Base-by-base conservation (phyloP, 2,113 vertebrate species). In the Ivindomyrus marchei region DNA sequence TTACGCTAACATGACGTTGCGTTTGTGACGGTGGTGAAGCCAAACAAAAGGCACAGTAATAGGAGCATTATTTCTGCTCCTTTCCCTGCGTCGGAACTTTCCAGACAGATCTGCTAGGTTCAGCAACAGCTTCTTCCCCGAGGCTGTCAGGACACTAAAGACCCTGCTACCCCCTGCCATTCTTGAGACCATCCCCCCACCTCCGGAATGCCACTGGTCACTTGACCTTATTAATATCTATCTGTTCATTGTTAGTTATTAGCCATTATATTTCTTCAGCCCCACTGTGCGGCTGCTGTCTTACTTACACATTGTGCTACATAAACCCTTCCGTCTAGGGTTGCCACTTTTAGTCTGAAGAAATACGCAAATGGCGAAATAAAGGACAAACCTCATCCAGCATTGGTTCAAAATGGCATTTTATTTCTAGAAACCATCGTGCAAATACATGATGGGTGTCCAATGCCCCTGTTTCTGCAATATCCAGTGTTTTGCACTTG, bases 1-100 rank as follows among this genome's bases (percentile, higher is more conserved):
- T 56, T 87, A 39, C 4, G 50, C 24, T 53, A 53, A 17, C n/a
- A 87, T 15, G 70, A 62, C 66, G 31, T 36, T 15, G 10, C 27
- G 6, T 52, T 50, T 87, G 50, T 87, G 19, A 66, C 24, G 10
- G 50, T 27, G 47, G 49, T 74, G 47, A 5, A 36, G 45, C 2
- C 45, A 21, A 83, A 83, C 39, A 83, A 83, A 46, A 80, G 42
- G 77, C 17, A 19, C 27, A 49, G 87, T 58, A 89, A 91, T 84
- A 13, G 62, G 27, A 13, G 3, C 27, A 10, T 70, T 13, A 70
- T 31, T 70, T 27, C n/a, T 27, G n/a, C n/a, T 66, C 24, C 58
- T 0, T 24, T 9, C 8, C 24, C 21, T 62, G 62, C 10, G 5
- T 56, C 24, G n/a, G 62, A 66, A 66, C n/a, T n/a, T 66, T 10